Conservation (phyloP, 35 echinoderm and acorn worm genomes). For the Nesometra sesokonis region DNA sequence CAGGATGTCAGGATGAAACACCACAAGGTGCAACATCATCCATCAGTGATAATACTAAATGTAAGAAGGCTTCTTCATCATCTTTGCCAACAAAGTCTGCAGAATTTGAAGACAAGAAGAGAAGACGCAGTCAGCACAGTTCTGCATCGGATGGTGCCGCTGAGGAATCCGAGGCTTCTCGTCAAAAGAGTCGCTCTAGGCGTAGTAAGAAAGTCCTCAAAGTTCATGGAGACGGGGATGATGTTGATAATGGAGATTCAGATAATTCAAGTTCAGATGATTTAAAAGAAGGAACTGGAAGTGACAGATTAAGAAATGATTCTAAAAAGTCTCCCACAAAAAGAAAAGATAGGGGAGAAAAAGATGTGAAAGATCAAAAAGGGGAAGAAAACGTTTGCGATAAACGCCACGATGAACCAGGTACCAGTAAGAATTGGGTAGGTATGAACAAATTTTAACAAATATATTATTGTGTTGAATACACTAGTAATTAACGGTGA, state of each 20-base stretch:
- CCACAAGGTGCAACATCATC: not conserved
- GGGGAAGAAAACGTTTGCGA: not conserved
- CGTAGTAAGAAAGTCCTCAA: not conserved
- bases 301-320: not conserved
- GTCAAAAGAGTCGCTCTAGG: not conserved
- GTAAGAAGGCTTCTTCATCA: not conserved
- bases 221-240: not conserved
- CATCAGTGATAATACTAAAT: not conserved
- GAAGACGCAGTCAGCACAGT: not conserved
- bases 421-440: not conserved
- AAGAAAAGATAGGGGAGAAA: not conserved
- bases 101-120: not conserved
- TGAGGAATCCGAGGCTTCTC: not conserved
- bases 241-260: not conserved
- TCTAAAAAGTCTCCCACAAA: not conserved
- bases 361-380: not conserved
- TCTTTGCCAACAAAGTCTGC: not conserved
- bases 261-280: not conserved
- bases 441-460: too few relatives aligned
- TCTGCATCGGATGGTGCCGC: not conserved
- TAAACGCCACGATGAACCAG: not conserved
- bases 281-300: not conserved
- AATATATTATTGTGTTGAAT: too few relatives aligned
- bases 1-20: not conserved
- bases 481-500: too few relatives aligned